Evolutionary conservation across 1,140 invertebrate genomes (phyloP).

Genomic region (Steinernema feltiae): DNA sequence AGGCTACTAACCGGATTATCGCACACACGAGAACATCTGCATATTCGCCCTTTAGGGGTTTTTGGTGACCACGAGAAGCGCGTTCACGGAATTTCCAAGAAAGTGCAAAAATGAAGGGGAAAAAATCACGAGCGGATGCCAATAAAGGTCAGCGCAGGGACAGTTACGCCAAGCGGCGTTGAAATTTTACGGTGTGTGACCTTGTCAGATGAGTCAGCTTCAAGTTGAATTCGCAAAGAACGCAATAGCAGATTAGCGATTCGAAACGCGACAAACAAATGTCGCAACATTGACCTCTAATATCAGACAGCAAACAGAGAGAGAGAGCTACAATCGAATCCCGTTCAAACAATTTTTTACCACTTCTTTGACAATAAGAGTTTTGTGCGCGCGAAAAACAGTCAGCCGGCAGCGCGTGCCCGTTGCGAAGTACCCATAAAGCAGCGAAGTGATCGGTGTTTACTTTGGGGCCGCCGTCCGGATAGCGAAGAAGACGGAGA

Average conservation of each 20-base stretch:
- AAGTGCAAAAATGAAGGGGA: neutral
- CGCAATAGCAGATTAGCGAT: too few relatives aligned
- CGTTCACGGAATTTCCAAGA: neutral
- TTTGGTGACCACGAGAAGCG: neutral
- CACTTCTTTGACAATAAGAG: neutral
- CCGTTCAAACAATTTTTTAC: constrained; percentile 9
- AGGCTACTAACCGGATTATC: constrained; percentile 5
- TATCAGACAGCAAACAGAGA: neutral
- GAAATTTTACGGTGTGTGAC: too few relatives aligned
- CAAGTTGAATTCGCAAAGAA: too few relatives aligned
- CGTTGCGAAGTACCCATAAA: constrained; percentile 11
- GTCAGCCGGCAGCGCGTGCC: neutral
- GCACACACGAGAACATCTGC: neutral
- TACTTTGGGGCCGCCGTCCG: neutral
- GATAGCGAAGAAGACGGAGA: neutral
- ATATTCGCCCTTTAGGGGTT: constrained; percentile 9
- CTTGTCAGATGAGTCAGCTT: too few relatives aligned
- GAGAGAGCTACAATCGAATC: neutral
- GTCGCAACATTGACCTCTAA: neutral
- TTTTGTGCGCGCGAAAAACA: neutral
- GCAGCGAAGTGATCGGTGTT: neutral
- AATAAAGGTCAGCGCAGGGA: neutral
- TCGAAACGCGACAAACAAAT: too few relatives aligned
- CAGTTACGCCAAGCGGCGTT: too few relatives aligned
- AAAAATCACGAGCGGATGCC: neutral